Evolutionary conservation across 2,888 invertebrate species (phyloP).

Genomic region (Cartodere bifasciata): DNA sequence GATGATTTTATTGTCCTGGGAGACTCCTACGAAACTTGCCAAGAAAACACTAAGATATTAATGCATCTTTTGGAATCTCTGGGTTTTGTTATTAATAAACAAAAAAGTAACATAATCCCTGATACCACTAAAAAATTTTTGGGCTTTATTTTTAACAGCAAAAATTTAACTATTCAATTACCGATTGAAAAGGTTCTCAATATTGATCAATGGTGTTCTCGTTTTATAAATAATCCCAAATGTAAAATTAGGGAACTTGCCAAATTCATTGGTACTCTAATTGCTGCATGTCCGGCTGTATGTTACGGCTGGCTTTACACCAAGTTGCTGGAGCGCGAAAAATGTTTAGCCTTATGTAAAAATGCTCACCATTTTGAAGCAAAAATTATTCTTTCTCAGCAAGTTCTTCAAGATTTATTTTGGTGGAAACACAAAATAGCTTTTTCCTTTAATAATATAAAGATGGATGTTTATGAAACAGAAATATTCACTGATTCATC

Average conservation of each 20-base stretch:
- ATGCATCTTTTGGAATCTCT: conserved; percentile 9
- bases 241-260: conserved; percentile 10
- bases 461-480: background rate
- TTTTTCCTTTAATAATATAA: conserved; percentile 2
- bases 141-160: conserved; percentile 14
- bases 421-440: background rate
- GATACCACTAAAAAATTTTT: conserved; percentile 13
- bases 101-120: conserved; percentile 13
- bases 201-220: conserved; percentile 7
- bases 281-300: conserved; percentile 13
- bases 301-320: conserved; percentile 12
- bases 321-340: conserved; percentile 12
- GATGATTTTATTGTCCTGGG: conserved; percentile 16
- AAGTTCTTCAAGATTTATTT: background rate
- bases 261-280: conserved; percentile 11
- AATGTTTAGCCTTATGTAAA: conserved; percentile 12
- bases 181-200: conserved; percentile 9
- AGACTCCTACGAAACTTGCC: conserved; percentile 8
- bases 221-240: conserved; percentile 5
- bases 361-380: no score
- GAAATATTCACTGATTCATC: conserved; percentile 7
- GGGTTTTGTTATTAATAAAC: conserved; percentile 15
- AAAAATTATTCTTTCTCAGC: no score
- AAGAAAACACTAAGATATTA: conserved; percentile 3
- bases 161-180: conserved; percentile 8